Base-by-base conservation (phyloP, 1,140 invertebrate genomes). In the Zaprionus inermis region DNA sequence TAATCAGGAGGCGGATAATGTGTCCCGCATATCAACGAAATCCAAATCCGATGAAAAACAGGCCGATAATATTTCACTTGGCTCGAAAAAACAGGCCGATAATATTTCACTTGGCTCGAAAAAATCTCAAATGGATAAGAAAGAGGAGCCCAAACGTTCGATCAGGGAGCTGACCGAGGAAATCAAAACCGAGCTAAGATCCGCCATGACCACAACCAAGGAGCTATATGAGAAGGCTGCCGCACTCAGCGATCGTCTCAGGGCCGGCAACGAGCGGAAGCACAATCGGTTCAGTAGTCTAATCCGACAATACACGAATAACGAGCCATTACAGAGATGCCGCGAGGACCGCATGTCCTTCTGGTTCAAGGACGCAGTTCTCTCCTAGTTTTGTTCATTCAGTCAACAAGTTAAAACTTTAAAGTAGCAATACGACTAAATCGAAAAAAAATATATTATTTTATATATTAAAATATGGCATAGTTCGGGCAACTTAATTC, bases 321-420 rank as follows among this genome's bases (percentile, higher is more conserved):
- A 11, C 3, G 67, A 79, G 6, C 83, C 83, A 0, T 1, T 58
- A 10, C 79, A 69, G 12, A 51, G 34, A 1, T 74, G 16, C 4
- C 32, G 78, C 0, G 69, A 78, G 4, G 77, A 88, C 69, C 83
- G 83, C 7, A 88, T 88, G 79, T 34, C 83, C 6, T 51, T 77
- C 32, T 89, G 84, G 83, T 83, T 66, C 38, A 83, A 70, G 56
- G 80, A 88, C 16, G 73, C 84, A 2, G 72, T 89, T 0, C 79
- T 88, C 7, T 88, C 84, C 18, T 88, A 85, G 24, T 58, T 9
- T 1, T 3, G 7, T 9, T 18, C 1, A 44, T 16, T 16, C n/a
- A n/a, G n/a, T 7, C 0, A 16, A 2, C 38, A 3, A 9, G 9
- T 18, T 44, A 2, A 18, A 44, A 10, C 38, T 18, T 28, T 28